Conservation (phyloP, 1,140 invertebrate species). For the Phenacoccus solenopsis region DNA sequence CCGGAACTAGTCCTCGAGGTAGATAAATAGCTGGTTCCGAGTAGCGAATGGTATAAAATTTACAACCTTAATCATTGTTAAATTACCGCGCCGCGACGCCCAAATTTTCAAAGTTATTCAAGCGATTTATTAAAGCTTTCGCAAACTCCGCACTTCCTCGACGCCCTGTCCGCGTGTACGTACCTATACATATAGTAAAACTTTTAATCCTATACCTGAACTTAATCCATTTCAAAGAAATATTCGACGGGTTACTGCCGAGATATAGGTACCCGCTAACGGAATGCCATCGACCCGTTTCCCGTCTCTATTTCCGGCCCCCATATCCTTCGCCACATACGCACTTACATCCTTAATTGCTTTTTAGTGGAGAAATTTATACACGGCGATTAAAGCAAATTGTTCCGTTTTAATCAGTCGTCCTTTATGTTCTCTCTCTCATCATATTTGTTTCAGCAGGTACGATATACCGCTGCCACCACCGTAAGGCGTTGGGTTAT, state of each 20-base stretch:
- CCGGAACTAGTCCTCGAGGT: not conserved
- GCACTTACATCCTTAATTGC: not conserved
- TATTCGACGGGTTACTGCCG: not conserved
- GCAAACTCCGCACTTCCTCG: not conserved
- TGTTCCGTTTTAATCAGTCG: not conserved
- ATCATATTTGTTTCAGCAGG: too few relatives aligned
- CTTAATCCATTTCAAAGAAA: constrained; percentile 3
- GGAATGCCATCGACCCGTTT: too few relatives aligned
- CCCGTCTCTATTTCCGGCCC: too few relatives aligned
- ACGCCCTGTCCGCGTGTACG: too few relatives aligned
- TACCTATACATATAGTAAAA: not conserved
- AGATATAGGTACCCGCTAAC: too few relatives aligned
- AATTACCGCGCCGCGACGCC: not conserved
- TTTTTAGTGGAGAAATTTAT: not conserved
- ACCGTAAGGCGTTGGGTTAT: too few relatives aligned
- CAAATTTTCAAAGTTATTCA: not conserved
- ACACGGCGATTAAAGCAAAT: not conserved
- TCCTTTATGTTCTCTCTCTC: too few relatives aligned
- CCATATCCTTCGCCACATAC: too few relatives aligned
- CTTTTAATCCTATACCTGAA: not conserved
- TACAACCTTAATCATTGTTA: not conserved
- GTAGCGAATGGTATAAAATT: not conserved
- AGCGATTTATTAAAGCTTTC: not conserved
- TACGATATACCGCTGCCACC: too few relatives aligned
- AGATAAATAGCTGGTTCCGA: not conserved